Base-by-base conservation (phyloP, 1,140 invertebrate genomes). In the Drosophila setifemur region DNA sequence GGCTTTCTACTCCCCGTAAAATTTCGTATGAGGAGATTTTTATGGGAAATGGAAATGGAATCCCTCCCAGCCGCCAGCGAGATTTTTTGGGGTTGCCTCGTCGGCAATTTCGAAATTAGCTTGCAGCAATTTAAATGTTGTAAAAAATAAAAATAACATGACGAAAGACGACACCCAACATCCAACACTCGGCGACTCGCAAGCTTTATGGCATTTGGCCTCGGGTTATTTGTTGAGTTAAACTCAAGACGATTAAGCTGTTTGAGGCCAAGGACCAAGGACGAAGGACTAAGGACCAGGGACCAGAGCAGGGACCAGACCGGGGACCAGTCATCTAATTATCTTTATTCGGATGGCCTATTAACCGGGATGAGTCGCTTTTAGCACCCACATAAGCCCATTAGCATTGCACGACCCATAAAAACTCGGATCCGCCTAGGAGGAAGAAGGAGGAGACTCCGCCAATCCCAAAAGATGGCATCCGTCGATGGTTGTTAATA, bases 91-190 rank as follows among this genome's bases (percentile, higher is more conserved):
- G 53, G 39, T 18, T 57, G 45, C 45, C 29, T 25, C 45, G 63
- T 69, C 68, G 57, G 63, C 73, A 69, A 78, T 78, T 78, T 66
- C 35, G 42, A 78, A 85, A 85, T 85, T 85, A 78, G 79, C 81
- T 54, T 52, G 29, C 11, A 73, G 75, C 81, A 64, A 76, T 85
- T 85, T 79, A 85, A 85, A 85, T 75, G 81, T 57, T 75, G 75
- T 85, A 77, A 83, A 70, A 73, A 85, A 72, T 73, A 72, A 66
- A 76, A 76, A 81, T 72, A 82, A 85, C 63, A 83, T 77, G 69
- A 69, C 61, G 60, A 58, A 68, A 66, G 37, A 37, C 47, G 49
- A 58, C 25, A 49, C 26, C 21, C 14, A 23, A 44, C 31, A 18
- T 37, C 48, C 21, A 21, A 11, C 21, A 12, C 35, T 19, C 19